These are phyloP conservation scores for Melipona beecheii DNA, from an alignment of 2,888 invertebrate genomes.

Conservation along the genomic window DNA sequence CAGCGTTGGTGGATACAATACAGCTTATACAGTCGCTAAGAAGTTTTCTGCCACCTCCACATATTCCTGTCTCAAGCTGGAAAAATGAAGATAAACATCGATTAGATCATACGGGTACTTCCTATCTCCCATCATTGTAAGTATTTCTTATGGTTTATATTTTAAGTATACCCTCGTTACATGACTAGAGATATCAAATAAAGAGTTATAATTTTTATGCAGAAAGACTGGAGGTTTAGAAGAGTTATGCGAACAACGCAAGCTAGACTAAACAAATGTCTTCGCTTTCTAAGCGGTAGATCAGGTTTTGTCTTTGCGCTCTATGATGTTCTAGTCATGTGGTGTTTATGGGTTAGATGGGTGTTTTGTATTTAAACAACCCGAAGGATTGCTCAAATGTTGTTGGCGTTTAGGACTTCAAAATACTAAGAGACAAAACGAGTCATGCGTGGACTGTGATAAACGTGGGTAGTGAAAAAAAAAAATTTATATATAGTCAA, in stretches of 20 bases:
- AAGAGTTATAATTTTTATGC: conserved; percentile 62
- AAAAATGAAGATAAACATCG: conserved; percentile 92
- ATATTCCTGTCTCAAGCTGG: conserved; percentile 95
- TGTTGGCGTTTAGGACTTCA: conserved; percentile 83
- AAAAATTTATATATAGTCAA: conserved; percentile 72
- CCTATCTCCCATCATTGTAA: conserved; percentile 80
- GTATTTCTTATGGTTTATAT: conserved; percentile 59
- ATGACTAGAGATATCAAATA: conserved; percentile 60
- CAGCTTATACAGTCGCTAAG: conserved; percentile 93
- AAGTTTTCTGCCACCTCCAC: conserved; percentile 93
- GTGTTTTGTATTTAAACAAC: conserved; percentile 72
- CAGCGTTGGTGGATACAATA: conserved; percentile 93
- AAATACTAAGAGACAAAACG: conserved; percentile 79
- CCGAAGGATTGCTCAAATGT: conserved; percentile 82
- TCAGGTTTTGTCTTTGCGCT: conserved; percentile 70
- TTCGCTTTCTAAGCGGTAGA: conserved; percentile 65
- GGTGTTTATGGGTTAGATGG: conserved; percentile 74
- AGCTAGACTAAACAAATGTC: conserved; percentile 78
- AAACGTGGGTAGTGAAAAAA: conserved; percentile 79
- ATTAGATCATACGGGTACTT: conserved; percentile 83
- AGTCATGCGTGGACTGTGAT: conserved; percentile 84
- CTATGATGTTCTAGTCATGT: conserved; percentile 82
- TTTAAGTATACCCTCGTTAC: conserved; percentile 56
- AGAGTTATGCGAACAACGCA: conserved; percentile 81
- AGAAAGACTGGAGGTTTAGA: conserved; percentile 81